Conservation (phyloP, 2,888 invertebrate species). For the Sesia apiformis region DNA sequence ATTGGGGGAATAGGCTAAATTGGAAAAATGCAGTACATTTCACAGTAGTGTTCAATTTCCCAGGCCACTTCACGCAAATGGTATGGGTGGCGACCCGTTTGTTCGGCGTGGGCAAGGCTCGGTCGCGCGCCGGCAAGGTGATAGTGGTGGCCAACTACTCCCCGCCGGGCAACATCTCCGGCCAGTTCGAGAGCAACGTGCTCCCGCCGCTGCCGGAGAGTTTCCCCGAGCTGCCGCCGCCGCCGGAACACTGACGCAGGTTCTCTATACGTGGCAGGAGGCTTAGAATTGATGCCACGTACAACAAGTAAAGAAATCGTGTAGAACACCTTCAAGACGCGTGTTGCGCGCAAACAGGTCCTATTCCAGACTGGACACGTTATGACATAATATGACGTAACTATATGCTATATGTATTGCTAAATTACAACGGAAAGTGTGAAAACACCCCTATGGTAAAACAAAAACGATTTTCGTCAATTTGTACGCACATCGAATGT, state of each 20-base stretch:
- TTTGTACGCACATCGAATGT: no score
- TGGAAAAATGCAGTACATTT: neutral
- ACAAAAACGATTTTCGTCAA: no score
- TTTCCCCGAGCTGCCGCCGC: constrained; percentile 49
- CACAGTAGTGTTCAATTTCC: neutral
- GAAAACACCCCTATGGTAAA: no score
- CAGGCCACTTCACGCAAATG: constrained; percentile 91
- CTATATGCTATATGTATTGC: no score
- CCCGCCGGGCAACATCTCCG: constrained; percentile 85
- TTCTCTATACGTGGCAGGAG: constrained; percentile 61
- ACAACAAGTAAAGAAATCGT: neutral
- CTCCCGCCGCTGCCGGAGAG: constrained; percentile 80
- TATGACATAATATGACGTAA: no score
- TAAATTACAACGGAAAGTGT: no score
- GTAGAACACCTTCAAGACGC: no score
- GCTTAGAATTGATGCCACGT: constrained; percentile 54
- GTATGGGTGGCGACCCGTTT: constrained; percentile 86
- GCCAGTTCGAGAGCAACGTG: constrained; percentile 85
- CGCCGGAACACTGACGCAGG: constrained; percentile 53
- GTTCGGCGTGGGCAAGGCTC: constrained; percentile 88
- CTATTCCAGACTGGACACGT: no score
- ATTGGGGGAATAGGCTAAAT: no score
- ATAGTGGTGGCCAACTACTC: constrained; percentile 90
- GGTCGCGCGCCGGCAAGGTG: constrained; percentile 83
- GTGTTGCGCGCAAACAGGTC: no score